Percentiles rank a stretch among this genome's conserved stretches.
Conservation (phyloP, 2,888 invertebrate species). For the Euclidia mi region DNA sequence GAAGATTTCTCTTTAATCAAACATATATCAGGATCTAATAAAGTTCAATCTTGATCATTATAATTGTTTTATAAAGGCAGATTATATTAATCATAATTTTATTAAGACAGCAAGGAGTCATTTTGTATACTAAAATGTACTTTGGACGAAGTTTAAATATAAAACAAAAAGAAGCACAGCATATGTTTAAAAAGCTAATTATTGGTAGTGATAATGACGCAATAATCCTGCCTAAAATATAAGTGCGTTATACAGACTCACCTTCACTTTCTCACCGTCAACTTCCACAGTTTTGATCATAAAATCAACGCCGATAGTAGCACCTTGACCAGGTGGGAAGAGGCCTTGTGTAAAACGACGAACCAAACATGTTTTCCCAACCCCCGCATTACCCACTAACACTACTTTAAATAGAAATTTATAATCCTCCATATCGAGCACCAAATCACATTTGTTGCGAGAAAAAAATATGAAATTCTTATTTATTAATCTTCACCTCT, state of each 20-base stretch:
- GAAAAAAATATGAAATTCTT: slow-evolving; percentile 51
- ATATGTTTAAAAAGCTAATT: slow-evolving; percentile 16
- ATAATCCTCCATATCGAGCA: slow-evolving; percentile 97
- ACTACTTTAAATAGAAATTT: slow-evolving; percentile 99
- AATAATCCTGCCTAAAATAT: slow-evolving; percentile 62
- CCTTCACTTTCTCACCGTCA: slow-evolving; percentile 98
- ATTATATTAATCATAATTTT: too few relatives aligned
- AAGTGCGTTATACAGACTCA: slow-evolving; percentile 72
- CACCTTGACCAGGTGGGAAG: slow-evolving; percentile 99
- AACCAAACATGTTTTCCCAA: slow-evolving; percentile 99
- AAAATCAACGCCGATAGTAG: slow-evolving; percentile 99
- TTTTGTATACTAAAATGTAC: too few relatives aligned
- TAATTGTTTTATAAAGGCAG: too few relatives aligned
- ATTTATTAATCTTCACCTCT: slow-evolving; percentile 61
- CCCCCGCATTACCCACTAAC: slow-evolving; percentile 99
- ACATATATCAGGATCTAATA: too few relatives aligned
- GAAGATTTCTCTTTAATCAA: too few relatives aligned
- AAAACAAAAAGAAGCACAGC: not conserved
- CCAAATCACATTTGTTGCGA: slow-evolving; percentile 76
- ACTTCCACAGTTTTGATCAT: slow-evolving; percentile 99
- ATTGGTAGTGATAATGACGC: slow-evolving; percentile 58
- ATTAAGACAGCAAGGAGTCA: too few relatives aligned
- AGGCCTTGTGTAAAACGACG: slow-evolving; percentile 99
- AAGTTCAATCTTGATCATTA: too few relatives aligned
- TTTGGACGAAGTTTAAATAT: too few relatives aligned